Evolutionary conservation across 2,888 invertebrate species (phyloP), one percentile per base, ranked within the genome.

Genomic region (Oscheius sp.): DNA sequence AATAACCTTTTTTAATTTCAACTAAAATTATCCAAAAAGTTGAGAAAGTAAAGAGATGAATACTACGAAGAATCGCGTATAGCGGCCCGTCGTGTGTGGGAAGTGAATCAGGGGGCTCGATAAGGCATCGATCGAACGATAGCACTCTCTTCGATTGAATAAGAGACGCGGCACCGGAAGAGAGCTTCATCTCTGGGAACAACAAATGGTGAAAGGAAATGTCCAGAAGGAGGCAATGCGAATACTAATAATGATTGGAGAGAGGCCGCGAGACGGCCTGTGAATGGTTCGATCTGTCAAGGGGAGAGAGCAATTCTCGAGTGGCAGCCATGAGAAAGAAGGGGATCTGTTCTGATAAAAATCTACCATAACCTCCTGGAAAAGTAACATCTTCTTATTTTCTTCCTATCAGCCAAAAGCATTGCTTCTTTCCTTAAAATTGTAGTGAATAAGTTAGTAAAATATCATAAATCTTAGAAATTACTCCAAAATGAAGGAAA

Each of bases 51-150:
- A 27, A 50, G 27, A 23, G 39, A 37, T 42, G 42, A 42, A 12
- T 42, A 53, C 31, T 53, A 53, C 3, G 23, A 37, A 25, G 45
- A 42, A 61, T 25, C 25, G 34, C 34, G 57, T 57, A 37, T 37
- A 37, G 57, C 34, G 37, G 39, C 12, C 37, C 61, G 61, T 42
- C 61, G 61, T 61, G 61, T 61, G 61, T 61, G 61, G 61, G 61
- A 61, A 61, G 61, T 61, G 61, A 61, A 45, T 61, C 61, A 61
- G 42, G 33, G 55, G 55, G 61, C 61, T 61, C 61, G 61, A 61
- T 61, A 61, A 61, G 61, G 61, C 61, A 61, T 61, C 61, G 61
- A 61, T 61, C 27, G 61, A n/a, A 39, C n/a, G 61, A 61, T 61
- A 61, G 61, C 27, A 61, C 12, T 15, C 48, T 48, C 8, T 8